Evolutionary conservation across 2,888 invertebrate species (phyloP), one percentile per base, ranked within the genome.

Genomic region (Agrotis ipsilon): DNA sequence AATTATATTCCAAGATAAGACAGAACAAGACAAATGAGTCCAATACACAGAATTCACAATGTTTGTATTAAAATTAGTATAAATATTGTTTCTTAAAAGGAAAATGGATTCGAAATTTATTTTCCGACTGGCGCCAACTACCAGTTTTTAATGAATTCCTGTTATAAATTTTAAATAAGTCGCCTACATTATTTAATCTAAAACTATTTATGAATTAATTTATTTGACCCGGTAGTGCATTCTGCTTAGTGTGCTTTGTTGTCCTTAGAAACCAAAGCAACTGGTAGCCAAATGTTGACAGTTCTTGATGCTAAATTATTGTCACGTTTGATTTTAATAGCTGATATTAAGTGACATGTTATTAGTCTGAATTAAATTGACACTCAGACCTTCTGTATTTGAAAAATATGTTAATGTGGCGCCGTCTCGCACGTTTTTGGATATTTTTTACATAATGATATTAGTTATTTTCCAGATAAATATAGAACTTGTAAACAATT

Each of bases 91-190:
- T 61, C 51, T 2, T 72, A 68, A 58, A 76, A 65, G 68, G 62
- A 75, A 71, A 68, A 65, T 71, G 16, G 55, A 67, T 70, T 51
- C 48, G n/a, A 67, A 72, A 77, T 71, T 68, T 68, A 75, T 77
- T 78, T 76, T 70, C 48, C 68, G 57, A 66, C 73, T 84, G 84
- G 86, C 86, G 84, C 84, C 86, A 59, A 64, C 73, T 82, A 76
- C 86, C 72, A 73, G 86, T 86, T 84, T 63, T 57, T 62, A 79
- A 61, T 60, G 66, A 64, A 55, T 65, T 57, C 57, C 68, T 58
- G 49, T 55, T 68, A 68, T 63, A 65, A 11, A 68, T 55, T 63
- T 75, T 63, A 75, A 77, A 75, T 55, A n/a, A 63, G n/a, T 68
- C 49, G 43, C 54, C 27, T 49, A 54, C 39, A 49, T n/a, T 13